Evolutionary conservation across 1,140 invertebrate genomes (phyloP).

Genomic region (Rhopalosiphum maidis): DNA sequence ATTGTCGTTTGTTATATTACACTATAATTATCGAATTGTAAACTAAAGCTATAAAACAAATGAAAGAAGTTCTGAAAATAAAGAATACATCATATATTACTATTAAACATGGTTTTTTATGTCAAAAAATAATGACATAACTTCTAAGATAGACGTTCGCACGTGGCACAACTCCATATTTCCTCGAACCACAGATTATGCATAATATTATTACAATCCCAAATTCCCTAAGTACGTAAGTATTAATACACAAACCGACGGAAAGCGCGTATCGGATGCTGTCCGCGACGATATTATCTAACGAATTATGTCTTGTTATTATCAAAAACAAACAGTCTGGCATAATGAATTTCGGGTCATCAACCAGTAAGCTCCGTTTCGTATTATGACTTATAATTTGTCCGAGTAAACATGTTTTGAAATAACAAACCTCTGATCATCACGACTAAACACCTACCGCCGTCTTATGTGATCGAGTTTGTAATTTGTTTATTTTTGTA

Average conservation of each 20-base stretch:
- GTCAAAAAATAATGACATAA: not conserved
- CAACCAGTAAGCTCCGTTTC: not conserved
- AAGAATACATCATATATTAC: not conserved
- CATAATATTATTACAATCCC: not conserved
- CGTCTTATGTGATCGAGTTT: not conserved
- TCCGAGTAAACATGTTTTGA: constrained; percentile 21
- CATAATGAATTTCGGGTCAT: not conserved
- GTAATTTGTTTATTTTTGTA: not conserved
- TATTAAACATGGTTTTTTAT: not conserved
- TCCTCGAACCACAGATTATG: not conserved
- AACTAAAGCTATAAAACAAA: not conserved
- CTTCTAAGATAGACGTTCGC: not conserved
- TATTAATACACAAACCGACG: not conserved
- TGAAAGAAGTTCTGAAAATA: not conserved
- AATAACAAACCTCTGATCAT: not conserved
- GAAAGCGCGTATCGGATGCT: not conserved
- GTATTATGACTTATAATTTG: not conserved
- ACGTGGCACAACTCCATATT: not conserved
- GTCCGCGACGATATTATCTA: not conserved
- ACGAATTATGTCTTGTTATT: not conserved
- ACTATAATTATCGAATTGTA: not conserved
- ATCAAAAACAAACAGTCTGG: not conserved
- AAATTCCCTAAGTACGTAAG: too few relatives aligned
- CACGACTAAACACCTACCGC: not conserved
- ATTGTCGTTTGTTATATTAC: not conserved